Base-by-base conservation (phyloP, 2,113 vertebrate genomes). In the Mohoua ochrocephala region DNA sequence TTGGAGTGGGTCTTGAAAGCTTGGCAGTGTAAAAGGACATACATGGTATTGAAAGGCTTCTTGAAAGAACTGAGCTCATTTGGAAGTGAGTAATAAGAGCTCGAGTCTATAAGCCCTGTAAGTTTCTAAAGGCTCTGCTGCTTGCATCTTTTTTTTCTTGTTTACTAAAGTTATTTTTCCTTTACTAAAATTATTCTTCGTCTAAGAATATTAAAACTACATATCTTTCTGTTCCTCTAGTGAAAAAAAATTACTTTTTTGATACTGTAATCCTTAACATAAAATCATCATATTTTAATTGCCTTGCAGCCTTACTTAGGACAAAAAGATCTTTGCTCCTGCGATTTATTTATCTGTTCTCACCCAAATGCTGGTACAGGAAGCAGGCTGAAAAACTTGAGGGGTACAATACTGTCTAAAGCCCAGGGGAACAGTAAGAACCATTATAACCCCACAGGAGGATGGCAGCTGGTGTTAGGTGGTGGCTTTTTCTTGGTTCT, bases 1-100 rank as follows among this genome's bases (percentile, higher is more conserved):
- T 93, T 92, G 86, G 35, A 89, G 71, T 89, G 83, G 35, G 13
- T 70, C 56, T 89, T 84, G 63, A 91, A 95, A 95, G 21, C 61
- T 69, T 89, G 71, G 44, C 69, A 63, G 42, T 59, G 60, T 64
- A 88, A 94, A 45, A 84, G 50, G 68, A 93, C 60, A 74, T 81
- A 77, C 35, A 54, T 31, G 28, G 22, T 85, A 57, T 64, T 92
- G 70, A 94, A 90, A 90, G 70, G 82, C 50, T 84, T 69, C 50
- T 69, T 73, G 63, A 88, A 94, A 89, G 59, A 92, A 37, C 37
- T 35, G 33, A 84, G 64, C 54, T 89, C 21, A 47, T 91, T 86
- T 93, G 86, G 52, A 89, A 92, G 11, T 77, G 50, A 92, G 83
- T 84, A 64, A 56, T 69, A 80, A 5, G 8, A 4, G 16, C 80